A percentile compares a stretch with the other conserved stretches of the same genome.
phyloP scores from a whole-genome alignment of 2,888 invertebrate species.

The Branchinecta sandiegonensis region DNA sequence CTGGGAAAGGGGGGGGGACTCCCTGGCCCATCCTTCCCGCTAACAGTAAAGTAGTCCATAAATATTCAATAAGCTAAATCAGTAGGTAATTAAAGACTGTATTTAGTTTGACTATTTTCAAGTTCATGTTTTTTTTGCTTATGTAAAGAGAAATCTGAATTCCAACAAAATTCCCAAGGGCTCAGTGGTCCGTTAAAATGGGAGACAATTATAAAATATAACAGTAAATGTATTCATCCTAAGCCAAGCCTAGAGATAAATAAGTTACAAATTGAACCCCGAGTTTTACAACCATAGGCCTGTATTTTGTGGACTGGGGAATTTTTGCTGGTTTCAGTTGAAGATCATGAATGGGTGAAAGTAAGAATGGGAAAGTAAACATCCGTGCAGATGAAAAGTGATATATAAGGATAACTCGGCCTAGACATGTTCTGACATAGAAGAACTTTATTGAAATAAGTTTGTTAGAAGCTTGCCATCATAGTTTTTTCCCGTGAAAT shows the following conservation, averaged over 20 bases:
- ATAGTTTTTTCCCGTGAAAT: too few relatives aligned
- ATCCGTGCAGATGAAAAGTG: background rate
- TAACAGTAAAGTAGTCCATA: too few relatives aligned
- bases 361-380: background rate
- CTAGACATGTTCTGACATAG: too few relatives aligned
- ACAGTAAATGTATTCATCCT: background rate
- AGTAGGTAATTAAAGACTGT: too few relatives aligned
- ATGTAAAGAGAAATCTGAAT: background rate
- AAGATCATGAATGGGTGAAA: background rate
- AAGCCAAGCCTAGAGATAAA: background rate
- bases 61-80: too few relatives aligned
- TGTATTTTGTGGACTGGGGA: background rate
- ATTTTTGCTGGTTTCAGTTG: slow-evolving; percentile 6
- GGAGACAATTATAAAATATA: background rate
- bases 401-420: too few relatives aligned
- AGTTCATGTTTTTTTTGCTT: background rate
- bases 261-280: background rate
- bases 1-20: too few relatives aligned
- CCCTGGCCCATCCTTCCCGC: too few relatives aligned
- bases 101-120: background rate
- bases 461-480: too few relatives aligned
- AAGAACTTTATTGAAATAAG: too few relatives aligned
- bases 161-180: background rate
- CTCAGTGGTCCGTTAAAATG: background rate
- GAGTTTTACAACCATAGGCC: background rate